A percentile compares a stretch with the other conserved stretches of the same genome.
These are phyloP conservation scores for Agrochola lychnidis DNA, from an alignment of 2,888 invertebrate genomes.

Conservation along the genomic window DNA sequence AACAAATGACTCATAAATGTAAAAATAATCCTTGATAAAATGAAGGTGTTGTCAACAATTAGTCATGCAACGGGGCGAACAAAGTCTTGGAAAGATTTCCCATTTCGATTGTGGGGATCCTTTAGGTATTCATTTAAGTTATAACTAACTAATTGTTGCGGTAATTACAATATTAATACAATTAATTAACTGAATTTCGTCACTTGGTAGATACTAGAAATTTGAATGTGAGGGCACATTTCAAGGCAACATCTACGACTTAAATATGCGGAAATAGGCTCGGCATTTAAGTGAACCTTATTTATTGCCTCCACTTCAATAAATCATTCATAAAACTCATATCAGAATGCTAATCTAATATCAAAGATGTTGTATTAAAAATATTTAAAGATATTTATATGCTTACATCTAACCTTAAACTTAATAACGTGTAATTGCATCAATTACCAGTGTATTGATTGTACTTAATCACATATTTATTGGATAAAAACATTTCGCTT, in stretches of 20 bases:
- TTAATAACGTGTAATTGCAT: slow-evolving; percentile 56
- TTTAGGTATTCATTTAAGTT: neutral
- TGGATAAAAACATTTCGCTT: slow-evolving; percentile 68
- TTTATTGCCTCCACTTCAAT: slow-evolving; percentile 61
- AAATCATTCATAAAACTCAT: slow-evolving; percentile 62
- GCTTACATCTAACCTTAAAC: slow-evolving; percentile 54
- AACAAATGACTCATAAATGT: neutral
- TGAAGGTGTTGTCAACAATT: neutral
- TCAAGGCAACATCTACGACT: slow-evolving; percentile 63
- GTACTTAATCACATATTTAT: slow-evolving; percentile 65
- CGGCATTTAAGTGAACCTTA: slow-evolving; percentile 60
- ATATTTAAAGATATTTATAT: slow-evolving; percentile 30
- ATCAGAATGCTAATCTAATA: slow-evolving; percentile 53
- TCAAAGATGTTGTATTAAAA: slow-evolving; percentile 52
- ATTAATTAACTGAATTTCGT: slow-evolving; percentile 24
- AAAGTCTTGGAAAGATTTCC: neutral
- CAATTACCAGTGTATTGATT: slow-evolving; percentile 58
- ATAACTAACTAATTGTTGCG: neutral
- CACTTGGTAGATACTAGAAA: slow-evolving; percentile 48
- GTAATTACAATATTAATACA: neutral
- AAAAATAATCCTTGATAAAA: neutral
- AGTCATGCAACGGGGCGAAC: neutral
- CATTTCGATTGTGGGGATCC: neutral
- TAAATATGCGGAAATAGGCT: slow-evolving; percentile 65
- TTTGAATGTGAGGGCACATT: slow-evolving; percentile 63